Conservation (phyloP, 1,140 invertebrate genomes). For the Melitaea cinxia region DNA sequence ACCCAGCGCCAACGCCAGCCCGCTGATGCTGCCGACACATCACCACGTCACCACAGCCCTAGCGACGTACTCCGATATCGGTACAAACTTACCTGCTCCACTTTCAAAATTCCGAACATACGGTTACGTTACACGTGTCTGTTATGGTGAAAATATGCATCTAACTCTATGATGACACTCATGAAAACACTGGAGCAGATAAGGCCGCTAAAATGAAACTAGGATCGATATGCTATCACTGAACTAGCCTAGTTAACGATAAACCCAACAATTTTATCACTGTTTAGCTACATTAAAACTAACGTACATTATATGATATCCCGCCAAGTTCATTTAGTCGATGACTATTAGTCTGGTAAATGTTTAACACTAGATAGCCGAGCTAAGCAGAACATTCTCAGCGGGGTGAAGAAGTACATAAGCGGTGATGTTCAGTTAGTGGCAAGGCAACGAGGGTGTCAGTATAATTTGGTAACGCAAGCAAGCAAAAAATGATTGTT, state of each 20-base stretch:
- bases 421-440: slow-evolving; percentile 79
- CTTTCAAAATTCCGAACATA: slow-evolving; percentile 25
- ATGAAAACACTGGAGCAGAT: slow-evolving; percentile 68
- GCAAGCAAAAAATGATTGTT: slow-evolving; percentile 59
- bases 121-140: not conserved
- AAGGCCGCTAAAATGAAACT: slow-evolving; percentile 59
- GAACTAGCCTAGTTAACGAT: slow-evolving; percentile 48
- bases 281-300: slow-evolving; percentile 38
- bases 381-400: slow-evolving; percentile 80
- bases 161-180: slow-evolving; percentile 17
- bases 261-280: slow-evolving; percentile 40
- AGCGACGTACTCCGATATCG: slow-evolving; percentile 49
- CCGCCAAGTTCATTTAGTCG: slow-evolving; percentile 57
- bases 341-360: slow-evolving; percentile 29
- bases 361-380: slow-evolving; percentile 51
- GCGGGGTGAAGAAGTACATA: slow-evolving; percentile 75
- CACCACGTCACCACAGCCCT: slow-evolving; percentile 77
- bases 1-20: slow-evolving; percentile 79
- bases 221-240: slow-evolving; percentile 50
- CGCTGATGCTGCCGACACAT: slow-evolving; percentile 81
- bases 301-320: slow-evolving; percentile 45
- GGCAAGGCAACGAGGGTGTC: slow-evolving; percentile 75
- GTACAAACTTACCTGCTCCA: slow-evolving; percentile 70
- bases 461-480: slow-evolving; percentile 63
- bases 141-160: slow-evolving; percentile 10